These are phyloP conservation scores for Chaunax sp. DNA, from an alignment of 2,797 vertebrate genomes.

Conservation along the genomic window DNA sequence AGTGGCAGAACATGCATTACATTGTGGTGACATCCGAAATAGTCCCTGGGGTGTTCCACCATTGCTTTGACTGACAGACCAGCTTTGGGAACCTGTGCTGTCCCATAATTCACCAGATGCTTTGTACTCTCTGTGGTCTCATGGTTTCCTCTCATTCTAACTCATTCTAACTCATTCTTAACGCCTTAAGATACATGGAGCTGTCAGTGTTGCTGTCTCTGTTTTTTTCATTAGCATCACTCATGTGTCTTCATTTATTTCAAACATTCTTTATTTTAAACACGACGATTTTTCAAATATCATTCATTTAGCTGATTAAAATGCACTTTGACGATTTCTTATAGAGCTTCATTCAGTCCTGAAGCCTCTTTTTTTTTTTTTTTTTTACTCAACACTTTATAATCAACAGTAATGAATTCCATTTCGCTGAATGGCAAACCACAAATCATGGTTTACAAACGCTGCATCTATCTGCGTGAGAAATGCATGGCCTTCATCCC, in stretches of 20 bases:
- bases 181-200: conserved; percentile 40
- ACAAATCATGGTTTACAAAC: conserved; percentile 20
- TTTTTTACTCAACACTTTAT: conserved; percentile 17
- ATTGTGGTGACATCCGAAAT: conserved; percentile 78
- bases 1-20: conserved; percentile 83
- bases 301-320: conserved; percentile 10
- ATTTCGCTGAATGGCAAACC: conserved; percentile 12
- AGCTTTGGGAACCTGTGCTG: conserved; percentile 72
- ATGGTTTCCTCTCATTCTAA: conserved; percentile 37
- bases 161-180: conserved; percentile 28
- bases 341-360: conserved; percentile 4
- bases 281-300: background rate
- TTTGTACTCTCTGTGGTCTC: conserved; percentile 69
- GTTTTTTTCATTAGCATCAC: background rate
- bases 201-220: conserved; percentile 23
- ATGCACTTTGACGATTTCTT: background rate
- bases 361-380: background rate
- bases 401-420: conserved; percentile 7
- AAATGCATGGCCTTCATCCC: conserved; percentile 13
- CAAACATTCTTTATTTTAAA: background rate
- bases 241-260: conserved; percentile 14
- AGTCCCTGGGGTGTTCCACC: conserved; percentile 75
- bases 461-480: background rate
- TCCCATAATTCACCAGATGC: conserved; percentile 81
- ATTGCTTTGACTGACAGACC: conserved; percentile 79